Evolutionary conservation across 2,888 invertebrate genomes (phyloP).

Genomic region (Elegia similella): DNA sequence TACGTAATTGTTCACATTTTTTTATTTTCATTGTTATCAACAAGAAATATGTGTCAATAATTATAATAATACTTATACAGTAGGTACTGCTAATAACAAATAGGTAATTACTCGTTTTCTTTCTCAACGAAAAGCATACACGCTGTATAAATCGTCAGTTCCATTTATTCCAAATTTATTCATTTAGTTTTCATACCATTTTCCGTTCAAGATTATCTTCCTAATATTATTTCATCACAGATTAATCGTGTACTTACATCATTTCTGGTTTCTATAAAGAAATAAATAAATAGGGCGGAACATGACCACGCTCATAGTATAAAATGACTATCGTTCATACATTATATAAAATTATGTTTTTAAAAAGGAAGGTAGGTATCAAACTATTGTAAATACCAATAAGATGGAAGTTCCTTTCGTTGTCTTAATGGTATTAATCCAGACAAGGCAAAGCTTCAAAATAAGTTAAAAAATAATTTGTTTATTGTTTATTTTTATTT

Average conservation of each 20-base stretch:
- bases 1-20: slow-evolving; percentile 58
- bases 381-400: slow-evolving; percentile 40
- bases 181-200: slow-evolving; percentile 48
- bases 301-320: slow-evolving; percentile 44
- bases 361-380: slow-evolving; percentile 26
- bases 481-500: slow-evolving; percentile 60
- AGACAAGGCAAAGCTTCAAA: slow-evolving; percentile 40
- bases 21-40: slow-evolving; percentile 71
- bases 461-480: slow-evolving; percentile 63
- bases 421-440: slow-evolving; percentile 34
- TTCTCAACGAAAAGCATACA: slow-evolving; percentile 56
- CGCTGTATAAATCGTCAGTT: slow-evolving; percentile 52
- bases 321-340: slow-evolving; percentile 41
- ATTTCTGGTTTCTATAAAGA: slow-evolving; percentile 52
- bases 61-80: slow-evolving; percentile 76
- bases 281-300: slow-evolving; percentile 57
- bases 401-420: slow-evolving; percentile 25
- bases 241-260: slow-evolving; percentile 73
- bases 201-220: slow-evolving; percentile 56
- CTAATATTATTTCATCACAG: slow-evolving; percentile 76
- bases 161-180: slow-evolving; percentile 47
- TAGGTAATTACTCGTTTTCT: slow-evolving; percentile 60
- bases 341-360: slow-evolving; percentile 16
- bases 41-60: slow-evolving; percentile 75
- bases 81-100: slow-evolving; percentile 69